phyloP scores from a whole-genome alignment of 2,797 vertebrate genomes.

The Paguma larvata region DNA sequence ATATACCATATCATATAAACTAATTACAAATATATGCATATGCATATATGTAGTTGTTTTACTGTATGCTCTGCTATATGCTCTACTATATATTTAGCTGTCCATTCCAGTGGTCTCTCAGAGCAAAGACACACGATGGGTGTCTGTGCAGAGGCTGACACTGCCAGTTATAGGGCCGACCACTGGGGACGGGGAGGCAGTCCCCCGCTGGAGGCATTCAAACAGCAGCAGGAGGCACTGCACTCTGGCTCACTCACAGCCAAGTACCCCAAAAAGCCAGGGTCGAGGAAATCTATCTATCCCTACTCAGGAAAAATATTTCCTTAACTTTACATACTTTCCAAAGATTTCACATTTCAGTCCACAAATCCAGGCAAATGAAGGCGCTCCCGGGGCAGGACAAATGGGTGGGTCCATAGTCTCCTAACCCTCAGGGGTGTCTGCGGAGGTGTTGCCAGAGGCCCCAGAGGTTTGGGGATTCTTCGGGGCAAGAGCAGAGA shows the following conservation, averaged over 20 bases:
- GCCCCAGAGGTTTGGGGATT: neutral
- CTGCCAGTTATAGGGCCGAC: neutral
- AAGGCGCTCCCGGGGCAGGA: neutral
- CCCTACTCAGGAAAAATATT: slow-evolving; percentile 2
- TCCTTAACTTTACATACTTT: neutral
- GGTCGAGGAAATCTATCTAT: neutral
- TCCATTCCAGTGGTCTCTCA: neutral
- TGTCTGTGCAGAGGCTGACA: neutral
- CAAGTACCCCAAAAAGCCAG: neutral
- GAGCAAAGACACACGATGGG: neutral
- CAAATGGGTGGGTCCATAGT: neutral
- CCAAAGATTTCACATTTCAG: neutral
- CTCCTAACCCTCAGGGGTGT: neutral
- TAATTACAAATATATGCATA: neutral
- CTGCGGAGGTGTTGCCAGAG: neutral
- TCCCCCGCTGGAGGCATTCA: neutral
- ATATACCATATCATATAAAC: neutral
- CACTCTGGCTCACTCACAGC: neutral
- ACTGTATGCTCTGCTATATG: neutral
- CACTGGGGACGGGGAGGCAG: neutral
- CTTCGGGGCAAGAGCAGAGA: neutral
- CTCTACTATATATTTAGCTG: neutral
- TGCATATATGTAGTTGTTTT: neutral
- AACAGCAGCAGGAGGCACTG: neutral
- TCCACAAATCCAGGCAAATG: neutral